Conservation (phyloP, 2,113 vertebrate species). For the Carollia perspicillata region DNA sequence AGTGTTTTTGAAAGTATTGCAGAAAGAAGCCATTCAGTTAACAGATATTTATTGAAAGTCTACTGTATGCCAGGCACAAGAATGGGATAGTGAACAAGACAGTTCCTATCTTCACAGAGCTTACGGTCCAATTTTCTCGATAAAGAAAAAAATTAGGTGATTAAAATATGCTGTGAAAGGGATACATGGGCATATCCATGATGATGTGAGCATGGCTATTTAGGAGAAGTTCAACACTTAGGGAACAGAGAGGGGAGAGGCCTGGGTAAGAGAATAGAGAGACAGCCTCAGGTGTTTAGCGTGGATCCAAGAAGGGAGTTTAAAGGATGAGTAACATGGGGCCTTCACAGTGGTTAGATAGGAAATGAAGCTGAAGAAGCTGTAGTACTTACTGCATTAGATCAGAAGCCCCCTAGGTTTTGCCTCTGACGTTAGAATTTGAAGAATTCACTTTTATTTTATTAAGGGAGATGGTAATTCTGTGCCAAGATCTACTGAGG, state of each 20-base stretch:
- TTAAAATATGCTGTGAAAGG: background rate
- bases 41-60: background rate
- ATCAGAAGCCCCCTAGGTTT: background rate
- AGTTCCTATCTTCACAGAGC: background rate
- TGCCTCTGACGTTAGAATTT: background rate
- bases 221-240: background rate
- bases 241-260: background rate
- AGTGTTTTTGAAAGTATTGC: constrained; percentile 28
- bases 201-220: background rate
- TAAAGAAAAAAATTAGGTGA: background rate
- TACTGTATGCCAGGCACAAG: background rate
- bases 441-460: constrained; percentile 2
- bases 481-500: background rate
- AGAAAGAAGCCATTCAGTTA: constrained; percentile 11
- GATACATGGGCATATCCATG: background rate
- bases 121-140: background rate
- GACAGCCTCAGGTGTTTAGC: background rate
- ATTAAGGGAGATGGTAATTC: background rate
- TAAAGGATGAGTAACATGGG: background rate
- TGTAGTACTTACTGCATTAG: background rate
- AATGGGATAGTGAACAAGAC: background rate
- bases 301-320: background rate
- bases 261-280: background rate
- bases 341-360: background rate
- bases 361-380: background rate